Base-by-base conservation (phyloP, 1,140 invertebrate species). In the Drosophila miranda region DNA sequence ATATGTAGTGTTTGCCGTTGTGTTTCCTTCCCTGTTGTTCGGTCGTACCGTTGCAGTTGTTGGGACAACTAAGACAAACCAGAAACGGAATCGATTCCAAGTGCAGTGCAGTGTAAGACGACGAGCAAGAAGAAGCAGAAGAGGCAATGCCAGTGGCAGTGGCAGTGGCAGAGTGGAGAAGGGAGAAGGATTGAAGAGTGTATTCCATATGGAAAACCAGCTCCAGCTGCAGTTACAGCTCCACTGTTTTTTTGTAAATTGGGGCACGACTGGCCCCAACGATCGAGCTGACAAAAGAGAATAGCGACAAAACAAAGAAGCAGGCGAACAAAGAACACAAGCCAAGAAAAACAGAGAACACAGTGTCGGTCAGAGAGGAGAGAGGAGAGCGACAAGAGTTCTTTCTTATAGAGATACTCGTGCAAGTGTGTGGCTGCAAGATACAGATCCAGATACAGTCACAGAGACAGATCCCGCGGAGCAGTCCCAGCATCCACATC, bases 261-360 rank as follows among this genome's bases (percentile, higher is more conserved):
- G 13, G 51, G 26, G 28, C 23, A 16, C 38, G 3, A 60, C 23
- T 30, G 9, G 53, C 21, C 34, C 44, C 42, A 43, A 30, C 56
- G 57, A 81, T 72, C 57, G 59, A 45, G 54, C 51, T 23, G 54
- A 58, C 41, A 70, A 62, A 77, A 62, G 51, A 50, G 48, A 62
- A 77, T 45, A 50, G 43, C 51, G 50, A 62, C 70, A 79, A 79
- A 79, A 79, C 76, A 79, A 86, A 86, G 77, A 81, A 80, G 44
- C 59, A 69, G 69, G 55, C 56, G 66, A 72, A 83, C 80, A 84
- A 84, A 86, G 80, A 79, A 73, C 62, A 63, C 54, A 68, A 58
- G 30, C 41, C 64, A 76, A 81, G 60, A 77, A 60, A 75, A 62
- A 75, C 66, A 82, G 63, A 71, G 48, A 78, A 57, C 59, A 49